Base-by-base conservation (phyloP, 2,113 vertebrate genomes). In the Theristicus caerulescens region DNA sequence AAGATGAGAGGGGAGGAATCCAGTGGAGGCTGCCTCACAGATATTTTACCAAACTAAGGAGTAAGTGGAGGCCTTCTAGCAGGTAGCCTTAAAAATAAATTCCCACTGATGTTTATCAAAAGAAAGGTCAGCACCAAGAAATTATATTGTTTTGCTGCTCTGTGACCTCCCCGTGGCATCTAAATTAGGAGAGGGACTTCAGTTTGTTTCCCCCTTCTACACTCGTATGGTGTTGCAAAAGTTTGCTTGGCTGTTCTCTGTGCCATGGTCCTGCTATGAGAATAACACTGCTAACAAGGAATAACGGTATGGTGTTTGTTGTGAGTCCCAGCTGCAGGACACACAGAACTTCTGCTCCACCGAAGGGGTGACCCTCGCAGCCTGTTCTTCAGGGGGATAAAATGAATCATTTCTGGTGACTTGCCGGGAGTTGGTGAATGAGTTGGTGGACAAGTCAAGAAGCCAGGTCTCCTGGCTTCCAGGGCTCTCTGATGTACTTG, bases 151-250 rank as follows among this genome's bases (percentile, higher is more conserved):
- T 88, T 36, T 73, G 34, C 49, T 90, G 44, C 24, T 61, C 24
- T 67, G 34, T 65, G 44, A 40, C 6, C 54, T 61, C 27, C 3
- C 29, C 55, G 8, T 26, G 29, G 44, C 14, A n/a, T 38, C 44
- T 38, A 64, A 71, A 67, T 7, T 36, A 52, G 46, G 29, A 64
- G 16, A 46, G 22, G 44, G 40, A 7, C 79, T 80, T 74, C n/a
- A 9, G 14, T 11, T 54, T 32, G 7, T 44, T 77, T 74, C 6
- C 4, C 24, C 32, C 47, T 58, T 6, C 34, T 25, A 10, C 17
- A 10, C 0, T 3, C 0, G 0, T 11, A 5, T 19, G 44, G 47
- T 21, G 16, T 31, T 67, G 74, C 17, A 66, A 20, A 22, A 31
- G 10, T 82, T 85, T 71, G 5, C 78, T 95, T 80, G 67, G 11